Evolutionary conservation across 1,140 invertebrate genomes (phyloP), one percentile per base, ranked within the genome.

Genomic region (Fopius arisanus): DNA sequence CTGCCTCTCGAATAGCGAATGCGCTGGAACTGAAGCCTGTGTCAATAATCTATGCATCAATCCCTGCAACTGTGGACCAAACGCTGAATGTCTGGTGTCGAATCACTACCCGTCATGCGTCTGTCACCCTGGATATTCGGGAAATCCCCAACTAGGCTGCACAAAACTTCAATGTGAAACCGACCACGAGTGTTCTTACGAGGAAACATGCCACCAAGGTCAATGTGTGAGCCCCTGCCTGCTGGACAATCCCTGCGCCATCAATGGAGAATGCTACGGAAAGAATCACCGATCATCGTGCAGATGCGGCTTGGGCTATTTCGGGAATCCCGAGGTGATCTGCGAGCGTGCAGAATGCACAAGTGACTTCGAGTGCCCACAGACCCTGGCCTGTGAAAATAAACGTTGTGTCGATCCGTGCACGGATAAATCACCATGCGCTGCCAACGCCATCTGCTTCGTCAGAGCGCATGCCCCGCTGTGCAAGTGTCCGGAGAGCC

Each of bases 331-430:
- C 19, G 92, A 93, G 74, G 89, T 92, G 2, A 90, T 90, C 74
- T 97, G 96, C 82, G 91, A 93, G 81, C 90, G 93, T n/a, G 88
- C 93, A 3, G 94, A 97, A 85, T 96, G 95, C 80, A 93, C 92
- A 82, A 89, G 90, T 2, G 90, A 96, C 78, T 89, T 90, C 28
- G 94, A 96, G 72, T 96, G 94, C 78, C 92, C 93, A 12, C 89
- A 90, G 16, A 91, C 93, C 77, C 89, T 91, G 63, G 90, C 92
- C 12, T 96, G 95, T 79, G 78, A 92, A 0, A 89, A 91, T 72
- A 91, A 92, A 73, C 90, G 91, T 29, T 97, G 95, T 80, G 85
- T 93, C 1, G 91, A 94, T 83, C 94, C 95, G 0, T 96, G 96
- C 81, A 88, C 90, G 1, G 81, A 88, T 9, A 85, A 88, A 72